phyloP scores from a whole-genome alignment of 1,140 invertebrate genomes.

The Sogatella furcifera region DNA sequence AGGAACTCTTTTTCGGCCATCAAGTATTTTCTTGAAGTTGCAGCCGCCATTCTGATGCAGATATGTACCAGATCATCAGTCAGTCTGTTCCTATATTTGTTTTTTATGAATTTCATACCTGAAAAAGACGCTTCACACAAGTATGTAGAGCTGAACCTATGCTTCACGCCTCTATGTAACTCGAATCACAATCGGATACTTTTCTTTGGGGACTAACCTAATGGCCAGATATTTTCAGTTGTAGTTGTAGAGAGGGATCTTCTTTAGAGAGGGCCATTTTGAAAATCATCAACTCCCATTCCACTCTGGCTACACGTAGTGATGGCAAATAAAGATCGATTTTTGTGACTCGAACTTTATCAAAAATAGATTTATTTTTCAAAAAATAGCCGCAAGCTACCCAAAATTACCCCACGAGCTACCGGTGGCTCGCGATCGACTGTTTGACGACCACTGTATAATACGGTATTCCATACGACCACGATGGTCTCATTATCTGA shows the following conservation, averaged over 20 bases:
- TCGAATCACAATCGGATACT: neutral
- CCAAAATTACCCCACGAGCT: too few relatives aligned
- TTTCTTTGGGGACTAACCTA: slow-evolving; percentile 5
- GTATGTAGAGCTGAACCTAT: slow-evolving; percentile 3
- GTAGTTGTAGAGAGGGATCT: neutral
- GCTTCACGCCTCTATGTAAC: neutral
- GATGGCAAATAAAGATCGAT: too few relatives aligned
- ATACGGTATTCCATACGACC: too few relatives aligned
- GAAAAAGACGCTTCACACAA: slow-evolving; percentile 4
- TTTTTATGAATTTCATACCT: slow-evolving; percentile 4
- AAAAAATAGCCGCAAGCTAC: too few relatives aligned
- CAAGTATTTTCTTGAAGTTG: slow-evolving; percentile 1
- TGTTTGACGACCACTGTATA: too few relatives aligned
- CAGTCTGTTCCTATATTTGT: slow-evolving; percentile 5
- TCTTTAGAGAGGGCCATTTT: slow-evolving; percentile 7
- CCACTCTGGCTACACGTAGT: too few relatives aligned
- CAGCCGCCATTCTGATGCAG: slow-evolving; percentile 5
- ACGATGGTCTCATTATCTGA: too few relatives aligned
- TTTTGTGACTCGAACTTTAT: too few relatives aligned
- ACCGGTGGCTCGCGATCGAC: too few relatives aligned
- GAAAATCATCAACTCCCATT: neutral
- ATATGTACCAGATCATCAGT: neutral
- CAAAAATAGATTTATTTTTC: too few relatives aligned
- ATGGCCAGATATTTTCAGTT: neutral
- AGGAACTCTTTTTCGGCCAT: neutral